Evolutionary conservation across 2,888 invertebrate species (phyloP).

Genomic region (Drosophila melanosoma): DNA sequence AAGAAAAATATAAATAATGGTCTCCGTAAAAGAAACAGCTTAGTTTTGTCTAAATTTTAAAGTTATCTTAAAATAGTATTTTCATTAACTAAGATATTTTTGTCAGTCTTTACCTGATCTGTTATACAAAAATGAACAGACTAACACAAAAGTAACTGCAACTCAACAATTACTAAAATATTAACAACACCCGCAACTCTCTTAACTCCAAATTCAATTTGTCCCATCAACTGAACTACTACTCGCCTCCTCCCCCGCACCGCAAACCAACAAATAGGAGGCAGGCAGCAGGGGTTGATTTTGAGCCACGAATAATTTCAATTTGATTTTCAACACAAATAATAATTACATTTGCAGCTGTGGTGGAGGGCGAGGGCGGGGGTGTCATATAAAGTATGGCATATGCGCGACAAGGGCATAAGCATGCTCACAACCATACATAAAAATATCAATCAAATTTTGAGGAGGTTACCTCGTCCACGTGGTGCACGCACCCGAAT

Average conservation of each 20-base stretch:
- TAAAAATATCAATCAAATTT: slow-evolving; percentile 57
- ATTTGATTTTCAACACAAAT: slow-evolving; percentile 72
- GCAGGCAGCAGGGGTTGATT: slow-evolving; percentile 39
- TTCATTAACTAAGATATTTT: not conserved
- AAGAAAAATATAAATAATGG: not conserved
- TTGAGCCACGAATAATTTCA: slow-evolving; percentile 63
- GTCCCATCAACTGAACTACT: slow-evolving; percentile 27
- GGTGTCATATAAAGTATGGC: slow-evolving; percentile 62
- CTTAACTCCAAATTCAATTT: slow-evolving; percentile 48
- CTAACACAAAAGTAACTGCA: not conserved
- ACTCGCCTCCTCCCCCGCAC: slow-evolving; percentile 17
- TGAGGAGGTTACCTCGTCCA: slow-evolving; percentile 30
- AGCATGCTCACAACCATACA: slow-evolving; percentile 6
- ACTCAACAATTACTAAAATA: slow-evolving; percentile 29
- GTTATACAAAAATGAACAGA: not conserved
- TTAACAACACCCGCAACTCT: slow-evolving; percentile 17
- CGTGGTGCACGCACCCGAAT: slow-evolving; percentile 52
- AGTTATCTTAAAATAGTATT: not conserved
- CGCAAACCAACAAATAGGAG: slow-evolving; percentile 18
- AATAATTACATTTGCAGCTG: slow-evolving; percentile 62
- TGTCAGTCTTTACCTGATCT: not conserved
- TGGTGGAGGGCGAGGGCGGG: slow-evolving; percentile 60
- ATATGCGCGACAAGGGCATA: slow-evolving; percentile 52
- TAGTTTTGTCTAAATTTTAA: not conserved
- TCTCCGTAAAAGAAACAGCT: no score